A percentile compares a stretch with the other conserved stretches of the same genome.
These are phyloP conservation scores for Meda fulgida DNA, from an alignment of 2,797 vertebrate genomes.

Conservation along the genomic window DNA sequence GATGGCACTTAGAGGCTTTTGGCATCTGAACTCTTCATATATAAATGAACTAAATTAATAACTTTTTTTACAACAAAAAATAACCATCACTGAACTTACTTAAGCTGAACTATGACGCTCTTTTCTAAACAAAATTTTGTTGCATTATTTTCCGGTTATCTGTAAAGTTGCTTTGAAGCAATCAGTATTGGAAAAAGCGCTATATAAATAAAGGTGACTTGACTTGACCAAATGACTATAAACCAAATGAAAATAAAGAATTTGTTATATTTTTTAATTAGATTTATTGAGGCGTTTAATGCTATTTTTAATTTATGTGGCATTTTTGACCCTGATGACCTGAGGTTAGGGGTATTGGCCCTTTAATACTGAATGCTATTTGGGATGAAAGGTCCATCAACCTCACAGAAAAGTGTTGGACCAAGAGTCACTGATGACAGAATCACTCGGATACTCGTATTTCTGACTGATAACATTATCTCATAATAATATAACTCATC, in stretches of 20 bases:
- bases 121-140: no score
- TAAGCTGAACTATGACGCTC: no score
- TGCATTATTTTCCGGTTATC: no score
- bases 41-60: no score
- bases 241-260: neutral
- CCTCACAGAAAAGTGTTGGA: conserved; percentile 56
- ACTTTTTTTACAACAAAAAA: no score
- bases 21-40: no score
- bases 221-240: neutral
- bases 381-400: neutral
- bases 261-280: neutral
- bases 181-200: no score
- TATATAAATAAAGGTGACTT: no score
- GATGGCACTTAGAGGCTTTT: no score
- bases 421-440: conserved; percentile 55
- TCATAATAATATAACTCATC: neutral
- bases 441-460: conserved; percentile 58
- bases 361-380: neutral
- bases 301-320: neutral
- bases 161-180: no score
- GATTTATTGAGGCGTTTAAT: neutral
- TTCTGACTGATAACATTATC: conserved; percentile 64
- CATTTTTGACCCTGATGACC: neutral
- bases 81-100: no score
- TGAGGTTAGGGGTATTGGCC: neutral